Evolutionary conservation across 2,797 vertebrate species (phyloP), one percentile per base, ranked within the genome.

Genomic region (Falco naumanni): DNA sequence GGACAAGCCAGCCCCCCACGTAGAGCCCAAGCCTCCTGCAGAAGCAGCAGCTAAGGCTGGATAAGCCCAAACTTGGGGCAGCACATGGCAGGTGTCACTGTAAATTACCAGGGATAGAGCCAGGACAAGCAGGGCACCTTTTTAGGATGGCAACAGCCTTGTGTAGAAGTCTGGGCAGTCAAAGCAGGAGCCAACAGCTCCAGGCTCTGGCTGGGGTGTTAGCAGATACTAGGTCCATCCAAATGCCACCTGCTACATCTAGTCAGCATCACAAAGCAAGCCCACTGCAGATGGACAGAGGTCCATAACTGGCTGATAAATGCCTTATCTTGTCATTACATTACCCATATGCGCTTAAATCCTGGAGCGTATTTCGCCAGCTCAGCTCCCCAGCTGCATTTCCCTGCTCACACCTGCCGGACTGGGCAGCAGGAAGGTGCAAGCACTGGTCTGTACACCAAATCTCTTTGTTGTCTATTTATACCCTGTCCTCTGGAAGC

Each of bases 391-490:
- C 93, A 64, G 91, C 76, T 81, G 72, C 76, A 10, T 34, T 75
- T 82, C 72, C 76, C 69, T 0, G 0, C 84, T 86, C 29, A 1
- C 10, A 57, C 87, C 80, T 45, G 93, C 85, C 28, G 5, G 87
- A 65, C 91, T 71, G 72, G 79, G 77, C 93, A 92, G 77, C 86
- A 71, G 81, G 89, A 92, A 86, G 78, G 86, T 91, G 86, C 6
- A 0, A 93, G 94, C 31, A 9, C 86, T 90, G 78, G 88, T 88
- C 81, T 87, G 94, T 39, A 94, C 92, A 90, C 88, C 57, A 47
- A 80, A 96, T 89, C 86, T 75, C 85, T 96, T 95, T 96, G 95
- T 95, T 95, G 93, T 95, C 93, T 96, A 96, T 97, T 96, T 96
- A 96, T 96, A 95, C 53, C 60, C 91, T 90, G 77, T 37, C 75